Evolutionary conservation across 2,797 vertebrate species (phyloP).

Genomic region (Amphiprion clarkii): DNA sequence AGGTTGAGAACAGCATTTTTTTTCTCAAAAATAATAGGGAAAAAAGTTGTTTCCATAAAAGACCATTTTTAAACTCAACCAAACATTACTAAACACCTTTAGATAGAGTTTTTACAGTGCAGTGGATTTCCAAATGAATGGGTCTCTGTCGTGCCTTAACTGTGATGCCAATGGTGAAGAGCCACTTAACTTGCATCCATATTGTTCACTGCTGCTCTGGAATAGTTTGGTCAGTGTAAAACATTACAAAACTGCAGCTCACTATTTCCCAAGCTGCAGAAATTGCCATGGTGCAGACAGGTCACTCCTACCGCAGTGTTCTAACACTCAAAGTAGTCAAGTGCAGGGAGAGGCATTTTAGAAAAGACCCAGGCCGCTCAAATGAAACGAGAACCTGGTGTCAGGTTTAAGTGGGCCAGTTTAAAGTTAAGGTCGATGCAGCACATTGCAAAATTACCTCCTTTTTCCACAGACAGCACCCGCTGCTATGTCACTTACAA

Average conservation of each 20-base stretch:
- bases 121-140: too few species aligned
- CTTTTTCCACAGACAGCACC: conserved; percentile 42
- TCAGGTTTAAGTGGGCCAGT: conserved; percentile 58
- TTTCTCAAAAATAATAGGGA: too few species aligned
- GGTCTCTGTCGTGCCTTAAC: neutral
- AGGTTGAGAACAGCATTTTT: too few species aligned
- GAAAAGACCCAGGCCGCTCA: conserved; percentile 27
- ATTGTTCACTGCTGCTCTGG: neutral
- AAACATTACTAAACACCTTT: too few species aligned
- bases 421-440: conserved; percentile 68
- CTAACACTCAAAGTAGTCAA: conserved; percentile 18
- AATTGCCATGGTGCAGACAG: conserved; percentile 15
- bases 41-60: too few species aligned
- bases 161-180: neutral
- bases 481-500: conserved; percentile 46
- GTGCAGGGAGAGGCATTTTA: conserved; percentile 24
- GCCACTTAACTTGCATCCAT: neutral
- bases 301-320: conserved; percentile 26
- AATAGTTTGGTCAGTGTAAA: conserved; percentile 8
- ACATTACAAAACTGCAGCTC: conserved; percentile 1
- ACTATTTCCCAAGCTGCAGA: conserved; percentile 27
- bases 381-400: conserved; percentile 45
- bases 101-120: too few species aligned
- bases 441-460: conserved; percentile 63
- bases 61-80: too few species aligned